A percentile compares a stretch with the other conserved stretches of the same genome.
These are phyloP conservation scores for Aplocera efformata DNA, from an alignment of 2,888 invertebrate species.

Conservation along the genomic window DNA sequence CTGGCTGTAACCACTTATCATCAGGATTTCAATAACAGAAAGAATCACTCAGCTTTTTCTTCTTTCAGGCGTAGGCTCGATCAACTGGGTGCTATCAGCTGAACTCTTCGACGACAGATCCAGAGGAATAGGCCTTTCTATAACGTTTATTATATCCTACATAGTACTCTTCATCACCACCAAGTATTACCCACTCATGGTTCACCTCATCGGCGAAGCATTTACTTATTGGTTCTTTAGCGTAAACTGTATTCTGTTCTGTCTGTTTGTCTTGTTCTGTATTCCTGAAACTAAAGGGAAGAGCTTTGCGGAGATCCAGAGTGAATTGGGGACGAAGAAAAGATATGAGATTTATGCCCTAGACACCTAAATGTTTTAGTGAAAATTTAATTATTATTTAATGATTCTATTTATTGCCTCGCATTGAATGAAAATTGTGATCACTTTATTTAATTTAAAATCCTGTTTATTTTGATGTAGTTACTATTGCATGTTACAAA, in stretches of 20 bases:
- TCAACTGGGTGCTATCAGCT: constrained; percentile 46
- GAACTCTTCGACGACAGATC: constrained; percentile 52
- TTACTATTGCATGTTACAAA: too few relatives aligned
- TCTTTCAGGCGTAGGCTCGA: constrained; percentile 49
- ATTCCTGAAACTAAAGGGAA: constrained; percentile 66
- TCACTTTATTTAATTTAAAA: too few relatives aligned
- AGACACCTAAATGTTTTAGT: too few relatives aligned
- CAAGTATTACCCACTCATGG: constrained; percentile 43
- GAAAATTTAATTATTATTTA: too few relatives aligned
- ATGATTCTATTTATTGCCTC: too few relatives aligned
- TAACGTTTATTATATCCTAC: constrained; percentile 25
- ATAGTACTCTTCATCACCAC: constrained; percentile 38
- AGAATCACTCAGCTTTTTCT: too few relatives aligned
- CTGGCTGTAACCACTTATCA: too few relatives aligned
- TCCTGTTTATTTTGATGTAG: too few relatives aligned
- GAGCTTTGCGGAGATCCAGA: constrained; percentile 55
- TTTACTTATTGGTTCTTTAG: constrained; percentile 49
- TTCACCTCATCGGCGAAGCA: constrained; percentile 40
- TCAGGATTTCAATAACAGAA: too few relatives aligned
- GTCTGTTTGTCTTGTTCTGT: constrained; percentile 37
- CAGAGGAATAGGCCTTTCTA: constrained; percentile 42
- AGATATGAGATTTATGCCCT: too few relatives aligned
- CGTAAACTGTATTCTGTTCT: constrained; percentile 33
- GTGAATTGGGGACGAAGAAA: constrained; percentile 31
- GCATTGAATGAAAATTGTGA: too few relatives aligned